Evolutionary conservation across 2,113 vertebrate genomes (phyloP), one percentile per base, ranked within the genome.

Genomic region (Ptychochromis oligacanthus): DNA sequence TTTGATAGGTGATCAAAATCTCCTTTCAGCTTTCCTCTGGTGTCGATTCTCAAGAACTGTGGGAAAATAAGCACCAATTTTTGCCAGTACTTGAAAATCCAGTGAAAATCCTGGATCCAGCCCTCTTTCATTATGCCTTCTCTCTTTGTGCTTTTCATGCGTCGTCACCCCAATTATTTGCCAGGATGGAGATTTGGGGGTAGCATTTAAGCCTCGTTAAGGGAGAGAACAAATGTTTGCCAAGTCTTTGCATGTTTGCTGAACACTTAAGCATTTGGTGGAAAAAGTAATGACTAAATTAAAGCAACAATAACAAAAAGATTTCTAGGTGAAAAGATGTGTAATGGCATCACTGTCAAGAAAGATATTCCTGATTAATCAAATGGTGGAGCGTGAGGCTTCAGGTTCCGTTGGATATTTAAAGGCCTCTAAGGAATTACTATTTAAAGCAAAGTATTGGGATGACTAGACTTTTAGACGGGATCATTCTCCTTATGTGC

Each of bases 221-320:
- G 43, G 67, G 79, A 72, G 31, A n/a, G 13, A 79, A 17, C 31
- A 17, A 17, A 10, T 4, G n/a, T 52, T 55, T 31, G 88, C 82
- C 80, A 86, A 83, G 81, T 62, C 31, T 82, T 82, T 72, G 77
- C 76, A 75, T 80, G 36, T 89, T 88, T 87, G 65, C 76, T 64
- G 28, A 88, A 74, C 77, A 49, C 56, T 59, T 46, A 76, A 56
- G 17, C 22, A 31, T 85, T 81, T 36, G 54, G 6, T 87, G 85
- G 85, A 91, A 93, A 91, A 87, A 43, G 11, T 78, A 55, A 76
- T 46, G 22, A 43, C 36, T 24, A 81, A 60, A 54, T 81, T 34
- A 34, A 81, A 90, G 84, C 79, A 70, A 67, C 36, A 64, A 77
- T 38, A 13, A 46, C 59, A 54, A 54, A 54, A 72, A 54, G 46